These are phyloP conservation scores for Polypedilum vanderplanki DNA, from an alignment of 1,140 invertebrate genomes.

Conservation along the genomic window DNA sequence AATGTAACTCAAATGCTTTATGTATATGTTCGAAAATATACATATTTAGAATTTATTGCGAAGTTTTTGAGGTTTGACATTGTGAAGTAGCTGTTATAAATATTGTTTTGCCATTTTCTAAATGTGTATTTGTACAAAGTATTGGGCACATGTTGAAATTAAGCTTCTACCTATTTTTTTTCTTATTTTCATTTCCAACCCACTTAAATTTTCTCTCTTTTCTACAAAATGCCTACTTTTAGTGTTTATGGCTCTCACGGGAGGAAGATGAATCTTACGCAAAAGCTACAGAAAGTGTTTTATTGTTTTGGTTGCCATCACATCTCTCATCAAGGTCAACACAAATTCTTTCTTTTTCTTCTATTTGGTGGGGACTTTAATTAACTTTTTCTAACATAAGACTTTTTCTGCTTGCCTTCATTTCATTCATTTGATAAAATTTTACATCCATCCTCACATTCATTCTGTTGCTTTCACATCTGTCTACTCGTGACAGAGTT, in stretches of 20 bases:
- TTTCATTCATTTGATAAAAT: neutral
- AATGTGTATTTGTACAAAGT: neutral
- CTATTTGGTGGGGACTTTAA: neutral
- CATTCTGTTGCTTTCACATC: neutral
- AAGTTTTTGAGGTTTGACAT: conserved; percentile 12
- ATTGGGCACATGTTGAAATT: neutral
- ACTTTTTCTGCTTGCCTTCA: neutral
- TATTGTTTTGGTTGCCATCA: neutral
- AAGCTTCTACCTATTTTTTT: neutral
- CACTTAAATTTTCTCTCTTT: neutral
- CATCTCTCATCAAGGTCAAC: conserved; percentile 5
- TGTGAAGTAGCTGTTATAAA: neutral
- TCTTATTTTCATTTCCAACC: neutral
- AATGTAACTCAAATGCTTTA: neutral
- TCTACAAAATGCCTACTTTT: neutral
- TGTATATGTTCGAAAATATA: neutral
- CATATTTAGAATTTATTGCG: conserved; percentile 6
- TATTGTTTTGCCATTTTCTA: neutral
- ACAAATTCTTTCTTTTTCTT: no score
- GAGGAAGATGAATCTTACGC: neutral
- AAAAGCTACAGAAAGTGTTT: neutral
- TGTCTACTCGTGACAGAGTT: neutral
- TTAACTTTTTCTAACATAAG: neutral
- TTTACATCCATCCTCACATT: neutral
- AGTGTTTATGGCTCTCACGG: conserved; percentile 5